phyloP scores from a whole-genome alignment of 2,888 invertebrate genomes.

The Mesorhabditis sp. region DNA sequence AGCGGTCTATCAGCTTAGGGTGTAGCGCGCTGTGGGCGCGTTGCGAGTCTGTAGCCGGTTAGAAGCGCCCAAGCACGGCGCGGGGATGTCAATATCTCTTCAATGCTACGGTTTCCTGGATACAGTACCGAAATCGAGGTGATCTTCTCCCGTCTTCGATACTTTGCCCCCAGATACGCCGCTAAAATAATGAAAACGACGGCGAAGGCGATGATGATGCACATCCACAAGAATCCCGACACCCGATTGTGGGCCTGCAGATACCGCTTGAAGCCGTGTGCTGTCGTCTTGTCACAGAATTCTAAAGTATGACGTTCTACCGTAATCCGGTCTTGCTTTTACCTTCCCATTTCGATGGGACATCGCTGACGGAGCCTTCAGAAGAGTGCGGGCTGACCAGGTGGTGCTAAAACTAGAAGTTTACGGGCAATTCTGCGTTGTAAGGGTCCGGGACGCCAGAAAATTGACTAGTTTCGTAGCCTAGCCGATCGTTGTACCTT shows the following conservation, averaged over 20 bases:
- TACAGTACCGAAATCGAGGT: slow-evolving; percentile 35
- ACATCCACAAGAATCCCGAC: slow-evolving; percentile 24
- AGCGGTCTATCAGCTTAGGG: too few species aligned
- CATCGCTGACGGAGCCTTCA: neutral
- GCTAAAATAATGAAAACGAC: slow-evolving; percentile 26
- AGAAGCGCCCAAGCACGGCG: too few species aligned
- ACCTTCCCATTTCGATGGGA: neutral
- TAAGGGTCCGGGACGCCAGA: too few species aligned
- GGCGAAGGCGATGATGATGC: slow-evolving; percentile 21
- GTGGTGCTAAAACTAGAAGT: neutral
- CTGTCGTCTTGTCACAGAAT: slow-evolving; percentile 42
- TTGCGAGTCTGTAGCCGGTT: too few species aligned
- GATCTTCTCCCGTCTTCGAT: slow-evolving; percentile 33
- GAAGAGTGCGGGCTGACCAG: neutral
- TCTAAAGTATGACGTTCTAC: neutral
- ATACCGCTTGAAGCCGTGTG: slow-evolving; percentile 41
- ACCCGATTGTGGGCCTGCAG: slow-evolving; percentile 25
- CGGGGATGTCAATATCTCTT: too few species aligned
- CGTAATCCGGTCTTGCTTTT: slow-evolving; percentile 9
- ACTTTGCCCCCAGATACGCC: slow-evolving; percentile 25
- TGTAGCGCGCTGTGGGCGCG: too few species aligned
- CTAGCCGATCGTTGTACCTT: too few species aligned
- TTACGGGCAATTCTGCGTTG: too few species aligned
- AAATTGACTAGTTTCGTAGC: too few species aligned
- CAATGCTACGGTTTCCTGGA: too few species aligned